phyloP scores from a whole-genome alignment of 2,797 vertebrate genomes.

The Phataginus tetradactyla region DNA sequence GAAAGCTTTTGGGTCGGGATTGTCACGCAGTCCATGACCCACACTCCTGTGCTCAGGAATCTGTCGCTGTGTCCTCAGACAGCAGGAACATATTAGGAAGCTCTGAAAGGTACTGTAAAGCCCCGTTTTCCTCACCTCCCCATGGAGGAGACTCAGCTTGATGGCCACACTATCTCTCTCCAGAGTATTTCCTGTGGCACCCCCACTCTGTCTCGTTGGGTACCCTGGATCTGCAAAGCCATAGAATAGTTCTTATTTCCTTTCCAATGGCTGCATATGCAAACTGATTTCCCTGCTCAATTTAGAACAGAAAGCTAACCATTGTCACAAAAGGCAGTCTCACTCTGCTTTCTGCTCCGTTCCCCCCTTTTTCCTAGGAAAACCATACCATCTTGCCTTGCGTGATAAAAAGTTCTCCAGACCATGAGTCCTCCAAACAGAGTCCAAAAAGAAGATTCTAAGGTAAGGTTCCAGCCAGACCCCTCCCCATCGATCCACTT shows the following conservation, averaged over 20 bases:
- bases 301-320: background rate
- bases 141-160: background rate
- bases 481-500: background rate
- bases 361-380: background rate
- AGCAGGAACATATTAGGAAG: background rate
- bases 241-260: background rate
- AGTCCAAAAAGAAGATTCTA: background rate
- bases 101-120: background rate
- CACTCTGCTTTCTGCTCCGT: background rate
- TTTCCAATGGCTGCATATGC: background rate
- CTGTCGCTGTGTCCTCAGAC: background rate
- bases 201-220: background rate
- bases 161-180: background rate
- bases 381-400: background rate
- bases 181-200: too few relatives aligned
- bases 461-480: background rate
- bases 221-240: background rate
- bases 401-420: background rate
- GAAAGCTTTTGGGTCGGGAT: background rate
- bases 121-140: background rate
- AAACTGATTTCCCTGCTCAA: background rate
- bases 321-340: background rate
- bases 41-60: background rate
- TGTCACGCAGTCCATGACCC: rapidly evolving
- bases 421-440: background rate